These are phyloP conservation scores for Chaetophractus vellerosus DNA, from an alignment of 2,797 vertebrate species.

Conservation along the genomic window DNA sequence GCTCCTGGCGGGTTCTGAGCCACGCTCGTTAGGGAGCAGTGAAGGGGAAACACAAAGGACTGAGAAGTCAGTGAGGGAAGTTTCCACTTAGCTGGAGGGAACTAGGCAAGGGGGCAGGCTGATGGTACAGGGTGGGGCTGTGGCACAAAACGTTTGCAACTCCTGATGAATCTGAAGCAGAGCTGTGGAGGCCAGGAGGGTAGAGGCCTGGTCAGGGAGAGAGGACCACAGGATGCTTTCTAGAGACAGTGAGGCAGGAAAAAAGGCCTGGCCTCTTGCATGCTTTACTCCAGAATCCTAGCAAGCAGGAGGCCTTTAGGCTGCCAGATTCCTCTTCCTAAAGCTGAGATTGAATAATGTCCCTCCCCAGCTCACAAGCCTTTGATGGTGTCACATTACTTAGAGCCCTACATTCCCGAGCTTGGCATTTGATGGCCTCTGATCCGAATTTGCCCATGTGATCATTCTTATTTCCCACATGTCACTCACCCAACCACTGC, in stretches of 20 bases:
- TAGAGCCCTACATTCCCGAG: not conserved
- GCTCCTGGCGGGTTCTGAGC: not conserved
- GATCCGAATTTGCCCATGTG: fast-evolving
- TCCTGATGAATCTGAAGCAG: not conserved
- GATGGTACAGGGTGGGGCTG: not conserved
- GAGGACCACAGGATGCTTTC: not conserved
- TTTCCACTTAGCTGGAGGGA: not conserved
- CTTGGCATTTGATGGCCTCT: fast-evolving
- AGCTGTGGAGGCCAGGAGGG: not conserved
- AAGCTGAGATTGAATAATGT: not conserved
- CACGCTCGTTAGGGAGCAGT: not conserved
- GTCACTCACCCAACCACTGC: fast-evolving
- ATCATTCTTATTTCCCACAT: not conserved
- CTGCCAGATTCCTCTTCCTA: not conserved
- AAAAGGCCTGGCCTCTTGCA: not conserved
- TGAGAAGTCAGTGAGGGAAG: not conserved
- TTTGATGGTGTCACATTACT: fast-evolving
- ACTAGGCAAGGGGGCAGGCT: not conserved
- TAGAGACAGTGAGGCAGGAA: not conserved
- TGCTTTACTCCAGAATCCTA: not conserved
- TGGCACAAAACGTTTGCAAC: not conserved
- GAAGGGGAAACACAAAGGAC: not conserved
- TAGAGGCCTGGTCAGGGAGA: not conserved
- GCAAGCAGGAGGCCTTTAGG: not conserved
- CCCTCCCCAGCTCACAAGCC: not conserved